phyloP scores from a whole-genome alignment of 2,113 vertebrate species.

The Callospermophilus lateralis region DNA sequence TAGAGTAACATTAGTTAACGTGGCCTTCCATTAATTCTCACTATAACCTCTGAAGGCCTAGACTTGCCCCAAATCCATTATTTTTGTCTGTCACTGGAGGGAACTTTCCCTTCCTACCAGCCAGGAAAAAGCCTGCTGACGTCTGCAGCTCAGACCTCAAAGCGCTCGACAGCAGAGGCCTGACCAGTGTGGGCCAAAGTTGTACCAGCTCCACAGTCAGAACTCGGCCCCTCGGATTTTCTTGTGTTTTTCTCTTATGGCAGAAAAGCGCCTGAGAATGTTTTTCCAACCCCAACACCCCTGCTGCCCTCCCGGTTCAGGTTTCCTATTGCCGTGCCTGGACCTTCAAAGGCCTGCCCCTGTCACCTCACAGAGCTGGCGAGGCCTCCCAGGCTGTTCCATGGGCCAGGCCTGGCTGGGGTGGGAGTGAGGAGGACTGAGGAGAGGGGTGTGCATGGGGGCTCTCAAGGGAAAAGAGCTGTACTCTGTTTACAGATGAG shows the following conservation, averaged over 20 bases:
- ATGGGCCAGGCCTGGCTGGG: not conserved
- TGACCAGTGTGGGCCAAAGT: not conserved
- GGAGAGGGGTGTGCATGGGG: not conserved
- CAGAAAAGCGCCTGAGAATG: conserved; percentile 65
- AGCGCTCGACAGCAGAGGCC: not conserved
- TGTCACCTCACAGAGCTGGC: conserved; percentile 14
- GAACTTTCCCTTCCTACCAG: conserved; percentile 82
- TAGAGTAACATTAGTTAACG: conserved; percentile 87
- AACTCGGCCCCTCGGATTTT: not conserved
- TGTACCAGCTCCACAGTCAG: not conserved
- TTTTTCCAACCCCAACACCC: conserved; percentile 69
- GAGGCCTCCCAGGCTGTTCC: not conserved
- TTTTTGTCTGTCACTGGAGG: conserved; percentile 84
- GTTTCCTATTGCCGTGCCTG: conserved; percentile 59
- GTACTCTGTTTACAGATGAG: not conserved
- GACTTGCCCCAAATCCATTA: conserved; percentile 78
- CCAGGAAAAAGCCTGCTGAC: conserved; percentile 84
- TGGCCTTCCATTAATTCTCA: conserved; percentile 86
- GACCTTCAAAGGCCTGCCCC: conserved; percentile 51
- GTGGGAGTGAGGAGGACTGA: not conserved
- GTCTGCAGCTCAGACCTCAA: conserved; percentile 76
- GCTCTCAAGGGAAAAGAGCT: conserved; percentile 50
- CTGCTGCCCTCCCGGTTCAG: conserved; percentile 36
- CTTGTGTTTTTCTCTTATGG: not conserved
- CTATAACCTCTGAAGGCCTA: conserved; percentile 79